Evolutionary conservation across 2,797 vertebrate genomes (phyloP).

Genomic region (Cossypha caffra): DNA sequence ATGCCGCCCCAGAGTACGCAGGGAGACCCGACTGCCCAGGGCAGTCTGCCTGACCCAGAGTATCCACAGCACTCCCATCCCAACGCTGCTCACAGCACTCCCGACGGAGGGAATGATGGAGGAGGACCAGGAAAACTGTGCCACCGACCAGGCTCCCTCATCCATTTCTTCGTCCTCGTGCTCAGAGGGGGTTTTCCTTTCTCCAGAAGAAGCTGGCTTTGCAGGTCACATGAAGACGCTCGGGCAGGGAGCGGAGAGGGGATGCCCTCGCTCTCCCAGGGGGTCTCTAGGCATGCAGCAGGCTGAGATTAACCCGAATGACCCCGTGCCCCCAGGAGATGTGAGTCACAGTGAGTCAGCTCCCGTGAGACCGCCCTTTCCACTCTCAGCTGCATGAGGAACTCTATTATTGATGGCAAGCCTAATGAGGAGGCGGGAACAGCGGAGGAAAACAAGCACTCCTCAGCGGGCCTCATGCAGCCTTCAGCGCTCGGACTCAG

Average conservation of each 20-base stretch:
- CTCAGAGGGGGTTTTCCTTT: neutral
- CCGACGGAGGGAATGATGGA: neutral
- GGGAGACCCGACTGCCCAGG: neutral
- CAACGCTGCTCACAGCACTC: accelerated
- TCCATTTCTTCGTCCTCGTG: neutral
- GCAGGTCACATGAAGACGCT: neutral
- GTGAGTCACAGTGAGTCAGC: conserved; percentile 32
- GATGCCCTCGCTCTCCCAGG: accelerated
- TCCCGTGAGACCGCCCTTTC: neutral
- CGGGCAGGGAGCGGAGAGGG: neutral
- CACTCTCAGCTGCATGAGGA: neutral
- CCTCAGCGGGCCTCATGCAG: accelerated
- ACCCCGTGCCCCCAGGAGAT: neutral
- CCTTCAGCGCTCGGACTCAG: neutral
- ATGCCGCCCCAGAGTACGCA: neutral
- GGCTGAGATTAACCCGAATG: neutral
- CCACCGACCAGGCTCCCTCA: neutral
- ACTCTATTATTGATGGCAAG: neutral
- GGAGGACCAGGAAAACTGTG: neutral
- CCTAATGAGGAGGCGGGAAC: neutral
- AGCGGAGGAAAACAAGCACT: neutral
- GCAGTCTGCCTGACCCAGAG: neutral
- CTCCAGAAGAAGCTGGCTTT: neutral
- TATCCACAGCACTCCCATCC: neutral
- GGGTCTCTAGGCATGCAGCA: neutral